Percentiles rank a stretch among this genome's conserved stretches.
Evolutionary conservation across 2,888 invertebrate species (phyloP).

Genomic region (Bedellia somnulentella): DNA sequence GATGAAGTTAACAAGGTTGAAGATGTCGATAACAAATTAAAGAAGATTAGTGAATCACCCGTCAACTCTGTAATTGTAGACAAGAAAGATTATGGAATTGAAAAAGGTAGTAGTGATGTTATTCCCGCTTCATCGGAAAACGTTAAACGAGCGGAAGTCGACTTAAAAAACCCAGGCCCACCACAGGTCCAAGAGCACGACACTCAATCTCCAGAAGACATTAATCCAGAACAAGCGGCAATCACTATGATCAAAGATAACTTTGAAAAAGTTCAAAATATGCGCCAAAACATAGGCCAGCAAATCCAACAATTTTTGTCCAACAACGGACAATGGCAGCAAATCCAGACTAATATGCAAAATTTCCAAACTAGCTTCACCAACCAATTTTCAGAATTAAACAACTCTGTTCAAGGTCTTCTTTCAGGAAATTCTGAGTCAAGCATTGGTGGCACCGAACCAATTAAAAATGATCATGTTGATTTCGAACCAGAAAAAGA

Average conservation of each 20-base stretch:
- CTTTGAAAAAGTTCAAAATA: slow-evolving; percentile 22
- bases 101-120: slow-evolving; percentile 17
- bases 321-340: slow-evolving; percentile 23
- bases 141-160: slow-evolving; percentile 25
- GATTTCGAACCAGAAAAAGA: too few relatives aligned
- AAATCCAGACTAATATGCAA: slow-evolving; percentile 25
- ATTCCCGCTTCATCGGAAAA: slow-evolving; percentile 16
- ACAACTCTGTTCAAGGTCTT: slow-evolving; percentile 23
- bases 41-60: slow-evolving; percentile 23
- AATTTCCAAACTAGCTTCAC: slow-evolving; percentile 24
- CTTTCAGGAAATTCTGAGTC: slow-evolving; percentile 1
- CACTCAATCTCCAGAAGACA: slow-evolving; percentile 35
- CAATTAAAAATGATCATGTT: neutral
- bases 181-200: slow-evolving; percentile 47
- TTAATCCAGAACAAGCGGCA: slow-evolving; percentile 20
- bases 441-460: too few relatives aligned
- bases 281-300: slow-evolving; percentile 19
- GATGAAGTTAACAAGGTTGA: slow-evolving; percentile 20
- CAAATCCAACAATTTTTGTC: slow-evolving; percentile 25
- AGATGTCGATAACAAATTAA: slow-evolving; percentile 26
- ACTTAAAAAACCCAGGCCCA: slow-evolving; percentile 34
- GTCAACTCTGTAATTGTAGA: slow-evolving; percentile 31
- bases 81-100: slow-evolving; percentile 13
- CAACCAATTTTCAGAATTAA: slow-evolving; percentile 27
- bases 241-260: slow-evolving; percentile 23